Evolutionary conservation across 2,888 invertebrate species (phyloP).

Genomic region (Volucella bombylans): DNA sequence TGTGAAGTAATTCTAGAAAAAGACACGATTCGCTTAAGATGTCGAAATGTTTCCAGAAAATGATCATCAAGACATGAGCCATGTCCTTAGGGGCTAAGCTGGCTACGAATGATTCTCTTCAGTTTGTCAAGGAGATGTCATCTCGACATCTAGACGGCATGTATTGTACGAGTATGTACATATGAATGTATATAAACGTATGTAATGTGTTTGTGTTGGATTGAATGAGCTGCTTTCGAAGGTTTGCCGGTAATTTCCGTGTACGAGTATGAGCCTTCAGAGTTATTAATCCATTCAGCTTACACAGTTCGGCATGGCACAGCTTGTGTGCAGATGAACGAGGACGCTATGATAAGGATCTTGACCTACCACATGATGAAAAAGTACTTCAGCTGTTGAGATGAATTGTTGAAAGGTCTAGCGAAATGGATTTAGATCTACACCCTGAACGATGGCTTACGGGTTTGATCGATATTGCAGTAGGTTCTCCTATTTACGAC

Average conservation of each 20-base stretch:
- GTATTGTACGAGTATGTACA: background rate
- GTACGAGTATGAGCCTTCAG: conserved; percentile 44
- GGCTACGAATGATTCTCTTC: conserved; percentile 70
- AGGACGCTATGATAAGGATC: conserved; percentile 69
- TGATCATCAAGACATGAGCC: conserved; percentile 72
- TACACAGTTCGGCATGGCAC: conserved; percentile 40
- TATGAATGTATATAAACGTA: conserved; percentile 15
- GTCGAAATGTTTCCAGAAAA: conserved; percentile 74
- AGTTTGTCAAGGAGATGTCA: conserved; percentile 74
- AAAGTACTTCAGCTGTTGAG: conserved; percentile 66
- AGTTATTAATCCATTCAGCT: conserved; percentile 70
- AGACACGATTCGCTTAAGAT: conserved; percentile 74
- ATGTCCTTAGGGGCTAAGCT: conserved; percentile 70
- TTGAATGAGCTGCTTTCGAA: background rate
- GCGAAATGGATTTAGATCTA: conserved; percentile 71
- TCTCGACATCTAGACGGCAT: conserved; percentile 43
- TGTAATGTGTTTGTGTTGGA: conserved; percentile 5
- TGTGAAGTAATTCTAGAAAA: conserved; percentile 69
- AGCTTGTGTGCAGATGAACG: conserved; percentile 35
- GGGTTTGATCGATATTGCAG: conserved; percentile 66
- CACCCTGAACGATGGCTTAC: conserved; percentile 57
- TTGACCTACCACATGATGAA: conserved; percentile 69
- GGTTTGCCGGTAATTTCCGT: conserved; percentile 52
- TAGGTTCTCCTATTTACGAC: conserved; percentile 11
- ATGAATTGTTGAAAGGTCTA: conserved; percentile 72